A percentile compares a stretch with the other conserved stretches of the same genome.
phyloP scores from a whole-genome alignment of 2,888 invertebrate genomes.

The Macrosiphum euphorbiae region DNA sequence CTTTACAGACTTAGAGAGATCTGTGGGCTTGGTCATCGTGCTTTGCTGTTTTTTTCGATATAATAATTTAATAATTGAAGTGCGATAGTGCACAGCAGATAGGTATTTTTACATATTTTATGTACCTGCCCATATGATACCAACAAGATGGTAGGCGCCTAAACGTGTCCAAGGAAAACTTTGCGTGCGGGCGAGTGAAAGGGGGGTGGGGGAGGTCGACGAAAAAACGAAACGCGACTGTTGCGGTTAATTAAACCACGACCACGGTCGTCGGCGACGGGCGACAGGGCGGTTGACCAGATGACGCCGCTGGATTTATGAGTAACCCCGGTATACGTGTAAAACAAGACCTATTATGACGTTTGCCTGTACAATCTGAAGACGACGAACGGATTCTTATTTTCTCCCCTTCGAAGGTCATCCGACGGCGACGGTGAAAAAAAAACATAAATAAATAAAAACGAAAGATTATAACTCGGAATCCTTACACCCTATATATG shows the following conservation, averaged over 20 bases:
- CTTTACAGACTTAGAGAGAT: neutral
- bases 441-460: neutral
- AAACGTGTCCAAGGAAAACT: neutral
- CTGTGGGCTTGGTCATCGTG: constrained; percentile 1
- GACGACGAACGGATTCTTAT: neutral
- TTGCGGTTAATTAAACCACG: neutral
- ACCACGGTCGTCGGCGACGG: neutral
- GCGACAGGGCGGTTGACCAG: neutral
- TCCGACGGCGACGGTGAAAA: neutral
- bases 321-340: neutral
- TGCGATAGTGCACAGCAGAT: neutral
- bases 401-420: neutral
- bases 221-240: neutral
- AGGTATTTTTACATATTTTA: neutral
- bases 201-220: neutral
- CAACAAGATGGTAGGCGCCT: neutral
- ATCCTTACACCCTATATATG: neutral
- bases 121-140: neutral
- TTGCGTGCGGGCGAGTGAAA: neutral
- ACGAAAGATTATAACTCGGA: neutral
- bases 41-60: neutral
- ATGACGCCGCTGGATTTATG: neutral
- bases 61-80: neutral
- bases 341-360: neutral
- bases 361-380: neutral